Percentiles rank a stretch among this genome's conserved stretches.
These are phyloP conservation scores for Solenodon paradoxus DNA, from an alignment of 2,113 vertebrate genomes.

Conservation along the genomic window DNA sequence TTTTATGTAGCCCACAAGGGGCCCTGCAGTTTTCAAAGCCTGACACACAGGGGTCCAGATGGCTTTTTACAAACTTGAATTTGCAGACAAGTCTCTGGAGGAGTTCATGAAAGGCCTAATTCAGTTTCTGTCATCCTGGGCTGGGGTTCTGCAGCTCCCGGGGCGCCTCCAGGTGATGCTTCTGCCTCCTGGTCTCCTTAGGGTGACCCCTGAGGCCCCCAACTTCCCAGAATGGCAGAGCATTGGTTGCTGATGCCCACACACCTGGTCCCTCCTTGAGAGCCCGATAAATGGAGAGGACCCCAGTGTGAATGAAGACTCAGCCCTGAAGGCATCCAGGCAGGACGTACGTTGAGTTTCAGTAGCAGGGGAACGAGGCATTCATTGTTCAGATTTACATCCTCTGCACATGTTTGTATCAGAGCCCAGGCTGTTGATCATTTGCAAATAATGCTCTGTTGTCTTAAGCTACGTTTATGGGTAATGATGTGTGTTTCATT, in stretches of 20 bases:
- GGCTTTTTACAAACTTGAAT: not conserved
- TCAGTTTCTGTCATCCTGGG: not conserved
- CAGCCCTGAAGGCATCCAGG: not conserved
- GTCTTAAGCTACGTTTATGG: constrained; percentile 65
- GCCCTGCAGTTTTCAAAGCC: not conserved
- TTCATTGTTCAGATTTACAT: constrained; percentile 43
- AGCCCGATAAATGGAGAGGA: not conserved
- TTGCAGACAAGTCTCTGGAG: too few relatives aligned
- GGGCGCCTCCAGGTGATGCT: not conserved
- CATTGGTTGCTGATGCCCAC: not conserved
- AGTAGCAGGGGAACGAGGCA: not conserved
- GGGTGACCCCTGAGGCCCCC: too few relatives aligned
- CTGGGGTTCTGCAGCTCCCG: not conserved
- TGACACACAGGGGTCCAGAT: not conserved
- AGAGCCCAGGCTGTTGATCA: constrained; percentile 48
- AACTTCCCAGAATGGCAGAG: not conserved
- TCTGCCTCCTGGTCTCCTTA: not conserved
- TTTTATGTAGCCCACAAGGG: not conserved
- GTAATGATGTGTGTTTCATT: constrained; percentile 68
- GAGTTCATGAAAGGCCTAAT: not conserved
- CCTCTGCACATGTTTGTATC: constrained; percentile 14
- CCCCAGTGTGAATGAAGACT: not conserved
- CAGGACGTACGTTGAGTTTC: not conserved
- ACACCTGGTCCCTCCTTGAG: not conserved
- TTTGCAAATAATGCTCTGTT: constrained; percentile 59